phyloP scores from a whole-genome alignment of 1,140 invertebrate genomes.

The Drosophila pseudoananassae region DNA sequence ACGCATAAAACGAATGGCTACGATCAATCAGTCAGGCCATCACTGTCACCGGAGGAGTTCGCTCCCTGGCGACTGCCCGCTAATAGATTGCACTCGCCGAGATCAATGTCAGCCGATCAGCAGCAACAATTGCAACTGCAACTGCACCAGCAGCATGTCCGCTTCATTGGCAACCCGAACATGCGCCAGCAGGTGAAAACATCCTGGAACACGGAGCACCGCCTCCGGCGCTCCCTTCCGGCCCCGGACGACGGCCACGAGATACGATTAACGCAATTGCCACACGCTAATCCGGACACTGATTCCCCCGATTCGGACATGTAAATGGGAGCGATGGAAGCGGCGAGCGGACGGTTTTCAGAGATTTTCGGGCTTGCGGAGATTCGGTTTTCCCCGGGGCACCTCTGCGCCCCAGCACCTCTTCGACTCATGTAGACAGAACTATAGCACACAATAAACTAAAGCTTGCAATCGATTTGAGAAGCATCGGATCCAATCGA shows the following conservation, averaged over 20 bases:
- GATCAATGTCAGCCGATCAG: slow-evolving; percentile 76
- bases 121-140: slow-evolving; percentile 32
- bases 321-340: slow-evolving; percentile 17
- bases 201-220: slow-evolving; percentile 30
- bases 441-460: slow-evolving; percentile 57
- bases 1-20: slow-evolving; percentile 79
- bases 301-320: slow-evolving; percentile 51
- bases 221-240: slow-evolving; percentile 33
- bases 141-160: slow-evolving; percentile 36
- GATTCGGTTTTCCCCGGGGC: slow-evolving; percentile 28
- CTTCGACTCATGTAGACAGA: slow-evolving; percentile 35
- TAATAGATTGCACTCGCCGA: slow-evolving; percentile 78
- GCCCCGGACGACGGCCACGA: slow-evolving; percentile 39
- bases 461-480: slow-evolving; percentile 77
- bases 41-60: slow-evolving; percentile 65
- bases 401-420: slow-evolving; percentile 2
- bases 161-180: slow-evolving; percentile 60
- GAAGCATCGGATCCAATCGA: slow-evolving; percentile 45
- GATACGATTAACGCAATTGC: slow-evolving; percentile 68
- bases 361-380: not conserved
- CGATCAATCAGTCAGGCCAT: slow-evolving; percentile 82
- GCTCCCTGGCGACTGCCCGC: slow-evolving; percentile 48
- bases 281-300: slow-evolving; percentile 55
- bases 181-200: slow-evolving; percentile 72
- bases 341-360: slow-evolving; percentile 21